phyloP scores from a whole-genome alignment of 2,113 vertebrate species.

The Alexandromys fortis region DNA sequence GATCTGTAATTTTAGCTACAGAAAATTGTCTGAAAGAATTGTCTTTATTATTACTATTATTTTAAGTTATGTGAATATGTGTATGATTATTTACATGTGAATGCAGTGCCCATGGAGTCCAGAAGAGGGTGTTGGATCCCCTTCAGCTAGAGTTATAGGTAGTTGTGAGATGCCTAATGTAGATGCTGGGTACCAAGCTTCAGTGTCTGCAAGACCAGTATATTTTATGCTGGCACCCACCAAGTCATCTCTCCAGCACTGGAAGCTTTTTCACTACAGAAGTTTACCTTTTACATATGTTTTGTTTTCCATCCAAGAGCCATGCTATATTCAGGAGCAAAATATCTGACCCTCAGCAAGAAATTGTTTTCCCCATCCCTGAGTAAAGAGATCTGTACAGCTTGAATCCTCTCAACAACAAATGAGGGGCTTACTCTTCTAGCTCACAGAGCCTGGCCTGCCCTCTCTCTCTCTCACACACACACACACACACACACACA shows the following conservation, averaged over 20 bases:
- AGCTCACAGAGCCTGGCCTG: conserved; percentile 8
- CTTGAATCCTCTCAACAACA: conserved; percentile 59
- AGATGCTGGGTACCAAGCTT: neutral
- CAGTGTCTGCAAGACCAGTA: neutral
- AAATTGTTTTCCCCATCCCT: neutral
- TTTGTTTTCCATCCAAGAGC: conserved; percentile 25
- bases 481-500: neutral
- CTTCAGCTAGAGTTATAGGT: neutral
- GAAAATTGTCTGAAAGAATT: neutral
- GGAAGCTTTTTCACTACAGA: neutral
- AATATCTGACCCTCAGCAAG: conserved; percentile 38
- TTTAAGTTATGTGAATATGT: neutral
- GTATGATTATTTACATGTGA: neutral
- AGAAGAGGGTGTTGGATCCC: too few species aligned
- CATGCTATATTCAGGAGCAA: conserved; percentile 50
- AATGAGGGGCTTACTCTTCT: conserved; percentile 74
- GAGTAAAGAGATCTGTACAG: neutral
- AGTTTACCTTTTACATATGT: neutral
- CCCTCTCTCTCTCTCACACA: conserved; percentile 42
- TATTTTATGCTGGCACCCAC: neutral
- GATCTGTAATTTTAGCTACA: neutral
- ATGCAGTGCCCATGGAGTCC: neutral
- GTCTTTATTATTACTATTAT: neutral
- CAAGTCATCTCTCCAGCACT: neutral
- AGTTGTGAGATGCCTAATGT: neutral